Evolutionary conservation across 2,888 invertebrate species (phyloP).

Genomic region (Poecilobothrus nobilitatus): DNA sequence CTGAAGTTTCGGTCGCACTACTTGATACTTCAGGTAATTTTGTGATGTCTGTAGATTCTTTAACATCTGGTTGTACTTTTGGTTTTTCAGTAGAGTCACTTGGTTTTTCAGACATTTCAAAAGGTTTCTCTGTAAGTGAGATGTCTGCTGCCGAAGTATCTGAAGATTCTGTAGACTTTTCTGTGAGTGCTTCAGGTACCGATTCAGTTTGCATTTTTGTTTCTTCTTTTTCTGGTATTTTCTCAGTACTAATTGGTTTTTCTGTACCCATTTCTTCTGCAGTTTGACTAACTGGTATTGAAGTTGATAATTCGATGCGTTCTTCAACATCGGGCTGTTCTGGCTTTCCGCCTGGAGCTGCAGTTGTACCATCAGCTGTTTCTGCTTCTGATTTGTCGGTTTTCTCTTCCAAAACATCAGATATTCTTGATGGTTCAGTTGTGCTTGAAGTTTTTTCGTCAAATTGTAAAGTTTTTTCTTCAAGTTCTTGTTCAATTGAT

Average conservation of each 20-base stretch:
- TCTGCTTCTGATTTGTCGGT: background rate
- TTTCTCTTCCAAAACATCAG: background rate
- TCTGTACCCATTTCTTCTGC: background rate
- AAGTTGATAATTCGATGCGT: conserved; percentile 14
- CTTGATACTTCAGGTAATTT: background rate
- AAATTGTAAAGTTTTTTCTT: background rate
- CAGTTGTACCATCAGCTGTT: background rate
- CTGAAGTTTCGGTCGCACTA: conserved; percentile 8
- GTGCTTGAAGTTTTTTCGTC: conserved; percentile 9
- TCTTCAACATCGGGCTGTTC: conserved; percentile 34
- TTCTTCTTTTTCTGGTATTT: conserved; percentile 22
- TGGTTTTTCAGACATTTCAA: conserved; percentile 10
- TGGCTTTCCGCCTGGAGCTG: conserved; percentile 16
- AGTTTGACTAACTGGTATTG: background rate
- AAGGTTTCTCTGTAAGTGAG: conserved; percentile 4
- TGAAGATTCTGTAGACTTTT: background rate
- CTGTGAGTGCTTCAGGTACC: background rate
- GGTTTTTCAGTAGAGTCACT: background rate
- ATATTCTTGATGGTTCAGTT: background rate
- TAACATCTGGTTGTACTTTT: background rate
- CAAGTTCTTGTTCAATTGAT: background rate
- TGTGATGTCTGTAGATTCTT: background rate
- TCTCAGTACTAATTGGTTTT: conserved; percentile 16
- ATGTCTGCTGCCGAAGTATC: background rate
- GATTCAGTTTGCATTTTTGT: conserved; percentile 27